Base-by-base conservation (phyloP, 2,888 invertebrate species). In the Ectemnius cavifrons region DNA sequence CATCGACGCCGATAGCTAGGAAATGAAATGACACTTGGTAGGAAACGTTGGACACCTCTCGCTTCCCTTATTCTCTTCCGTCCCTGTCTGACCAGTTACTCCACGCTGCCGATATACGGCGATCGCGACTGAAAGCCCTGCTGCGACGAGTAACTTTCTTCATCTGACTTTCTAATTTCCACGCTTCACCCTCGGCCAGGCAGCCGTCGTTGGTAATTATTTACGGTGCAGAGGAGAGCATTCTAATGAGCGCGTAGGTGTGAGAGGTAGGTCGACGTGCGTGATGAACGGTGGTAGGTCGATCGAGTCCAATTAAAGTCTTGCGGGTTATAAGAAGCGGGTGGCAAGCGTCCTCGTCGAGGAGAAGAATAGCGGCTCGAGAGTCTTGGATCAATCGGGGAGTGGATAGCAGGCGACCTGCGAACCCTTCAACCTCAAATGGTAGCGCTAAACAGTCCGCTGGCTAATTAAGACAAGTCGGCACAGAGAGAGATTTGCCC, bases 21-120 rank as follows among this genome's bases (percentile, higher is more conserved):
- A 81, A 82, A 81, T 81, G 82, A 77, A 79, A 82, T 73, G 82
- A 81, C 82, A 65, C 79, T 72, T 74, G 73, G 75, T 82, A 82
- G 82, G 80, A 81, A 82, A 81, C 71, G 77, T 79, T 71, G 77
- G 71, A 82, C 80, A 67, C 65, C 68, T 64, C 52, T 13, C n/a
- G 77, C 60, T 75, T 74, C 80, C 71, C 65, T 67, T 64, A 16
- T 4, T 14, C 77, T 59, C 75, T 74, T 75, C 73, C 69, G 71
- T 70, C 73, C 5, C 8, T 6, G 23, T 23, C 23, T 23, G 23
- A 2, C 23, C 23, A 23, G 23, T 23, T 23, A 3, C 23, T 23
- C 23, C 0, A 23, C 23, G 2, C 23, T 23, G 23, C 23, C 23
- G 23, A 23, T 23, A 23, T 23, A 67, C 71, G 37, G 47, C 56